Evolutionary conservation across 2,113 vertebrate species (phyloP).

Genomic region (Alaudala cheleensis): DNA sequence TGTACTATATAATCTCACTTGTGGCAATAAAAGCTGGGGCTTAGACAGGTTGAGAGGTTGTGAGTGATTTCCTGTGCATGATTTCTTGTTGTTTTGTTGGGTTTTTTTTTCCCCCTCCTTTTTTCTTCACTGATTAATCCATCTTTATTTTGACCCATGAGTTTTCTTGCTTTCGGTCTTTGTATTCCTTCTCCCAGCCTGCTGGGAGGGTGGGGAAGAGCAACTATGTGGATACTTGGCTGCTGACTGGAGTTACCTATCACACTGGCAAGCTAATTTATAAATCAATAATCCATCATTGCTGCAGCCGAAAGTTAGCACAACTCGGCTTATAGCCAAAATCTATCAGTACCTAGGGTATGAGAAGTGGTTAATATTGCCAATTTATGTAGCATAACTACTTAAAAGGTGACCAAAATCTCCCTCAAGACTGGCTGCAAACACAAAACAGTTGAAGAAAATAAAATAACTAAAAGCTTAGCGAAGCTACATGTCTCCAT

Average conservation of each 20-base stretch:
- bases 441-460: not conserved
- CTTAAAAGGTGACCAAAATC: not conserved
- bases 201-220: not conserved
- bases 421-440: not conserved
- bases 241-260: not conserved
- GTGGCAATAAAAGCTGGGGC: not conserved
- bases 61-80: not conserved
- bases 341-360: not conserved
- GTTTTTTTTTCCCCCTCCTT: accelerated
- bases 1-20: not conserved
- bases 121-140: not conserved
- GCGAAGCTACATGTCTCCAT: not conserved
- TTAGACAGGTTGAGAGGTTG: not conserved
- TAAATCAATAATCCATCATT: not conserved
- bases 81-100: not conserved
- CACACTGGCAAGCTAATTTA: not conserved
- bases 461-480: not conserved
- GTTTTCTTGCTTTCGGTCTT: not conserved
- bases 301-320: not conserved
- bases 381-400: not conserved
- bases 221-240: not conserved
- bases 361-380: not conserved
- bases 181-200: not conserved
- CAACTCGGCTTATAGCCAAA: not conserved
- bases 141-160: not conserved